Evolutionary conservation across 92 coral and sea anemone species (phyloP), one percentile per base, ranked within the genome.

Genomic region (Bergia sp.): DNA sequence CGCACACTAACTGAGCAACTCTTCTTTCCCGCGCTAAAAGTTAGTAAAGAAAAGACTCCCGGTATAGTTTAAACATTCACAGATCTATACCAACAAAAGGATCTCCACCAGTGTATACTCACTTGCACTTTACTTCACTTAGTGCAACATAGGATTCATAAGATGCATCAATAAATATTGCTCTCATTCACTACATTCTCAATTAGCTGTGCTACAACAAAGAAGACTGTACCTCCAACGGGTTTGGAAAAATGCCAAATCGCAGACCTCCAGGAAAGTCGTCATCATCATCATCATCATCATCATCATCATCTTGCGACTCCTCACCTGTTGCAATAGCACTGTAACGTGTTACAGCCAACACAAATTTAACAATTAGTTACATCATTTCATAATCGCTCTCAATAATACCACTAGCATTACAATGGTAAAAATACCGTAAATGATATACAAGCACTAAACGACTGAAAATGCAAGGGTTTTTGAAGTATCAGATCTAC

Each of bases 181-280:
- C 10, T 57, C 66, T 57, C 29, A 74, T 39, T 74, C 79, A 1
- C 39, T 21, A 74, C 0, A 9, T 36, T 12, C 5, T 29, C 13
- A 37, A 10, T 29, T 13, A 29, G 13, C n/a, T 72, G 41, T 36
- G 76, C 37, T 5, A 21, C 21, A 11, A 21, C 21, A 67, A n/a
- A 36, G 23, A 65, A n/a, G 2, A 65, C 18, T n/a, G 21, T 83
- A 83, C 87, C 87, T 83, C 87, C 12, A 83, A 42, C 10, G 87
- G 87, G 42, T 83, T 83, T 21, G 87, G 77, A 21, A 83, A 45
- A 42, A 83, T 83, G 4, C 58, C 61, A 83, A 83, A 67, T 44
- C 29, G 87, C 40, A 83, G 11, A 44, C 23, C 53, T 2, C 38
- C 65, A 66, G 87, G 77, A 42, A 83, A 83, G 61, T 18, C 37